A percentile compares a stretch with the other conserved stretches of the same genome.
These are phyloP conservation scores for Watsonalla binaria DNA, from an alignment of 2,888 invertebrate genomes.

Conservation along the genomic window DNA sequence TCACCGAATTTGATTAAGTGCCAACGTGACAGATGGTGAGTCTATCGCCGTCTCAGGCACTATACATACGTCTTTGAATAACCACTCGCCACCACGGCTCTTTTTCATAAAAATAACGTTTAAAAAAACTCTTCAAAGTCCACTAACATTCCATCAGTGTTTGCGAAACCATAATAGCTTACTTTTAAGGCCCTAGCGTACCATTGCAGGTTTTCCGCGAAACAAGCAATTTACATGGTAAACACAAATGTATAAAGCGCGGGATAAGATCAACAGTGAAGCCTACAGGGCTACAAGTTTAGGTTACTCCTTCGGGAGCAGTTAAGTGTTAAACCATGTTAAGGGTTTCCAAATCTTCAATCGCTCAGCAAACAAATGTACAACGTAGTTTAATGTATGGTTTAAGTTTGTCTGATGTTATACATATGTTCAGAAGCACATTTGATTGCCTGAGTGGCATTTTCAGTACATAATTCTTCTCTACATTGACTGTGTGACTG, in stretches of 20 bases:
- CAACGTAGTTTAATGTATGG: background rate
- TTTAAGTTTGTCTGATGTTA: background rate
- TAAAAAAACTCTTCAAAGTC: background rate
- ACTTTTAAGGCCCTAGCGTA: slow-evolving; percentile 38
- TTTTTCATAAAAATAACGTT: too few relatives aligned
- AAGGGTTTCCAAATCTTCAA: slow-evolving; percentile 1
- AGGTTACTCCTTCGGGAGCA: background rate
- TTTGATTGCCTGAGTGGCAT: too few relatives aligned
- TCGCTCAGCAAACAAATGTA: background rate
- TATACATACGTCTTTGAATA: too few relatives aligned
- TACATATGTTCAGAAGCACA: too few relatives aligned
- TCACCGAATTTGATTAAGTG: too few relatives aligned
- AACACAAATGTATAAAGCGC: slow-evolving; percentile 48
- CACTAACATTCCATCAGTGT: background rate
- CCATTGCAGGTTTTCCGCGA: slow-evolving; percentile 46
- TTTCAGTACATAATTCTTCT: too few relatives aligned
- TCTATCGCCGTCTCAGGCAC: too few relatives aligned
- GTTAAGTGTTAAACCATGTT: slow-evolving; percentile 16
- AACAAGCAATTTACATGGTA: slow-evolving; percentile 61
- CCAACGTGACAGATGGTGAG: too few relatives aligned
- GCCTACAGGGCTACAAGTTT: slow-evolving; percentile 23
- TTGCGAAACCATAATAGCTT: slow-evolving; percentile 17
- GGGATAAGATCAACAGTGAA: slow-evolving; percentile 40
- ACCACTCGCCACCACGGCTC: too few relatives aligned
- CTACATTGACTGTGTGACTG: too few relatives aligned